phyloP scores from a whole-genome alignment of 2,797 vertebrate genomes.

The Cephalopachus bancanus region DNA sequence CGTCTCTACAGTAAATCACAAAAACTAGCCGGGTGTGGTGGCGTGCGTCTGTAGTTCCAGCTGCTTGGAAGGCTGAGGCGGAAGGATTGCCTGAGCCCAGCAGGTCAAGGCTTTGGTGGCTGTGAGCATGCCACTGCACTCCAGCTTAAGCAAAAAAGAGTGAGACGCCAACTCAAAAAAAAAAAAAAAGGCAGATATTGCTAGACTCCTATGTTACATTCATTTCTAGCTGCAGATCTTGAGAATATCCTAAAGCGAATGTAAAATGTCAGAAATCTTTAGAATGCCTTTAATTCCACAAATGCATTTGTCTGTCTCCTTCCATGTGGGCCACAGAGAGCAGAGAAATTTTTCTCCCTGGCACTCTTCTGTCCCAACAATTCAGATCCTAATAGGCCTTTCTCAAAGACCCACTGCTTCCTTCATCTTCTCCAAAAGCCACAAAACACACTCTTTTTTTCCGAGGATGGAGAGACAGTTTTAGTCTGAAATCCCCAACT shows the following conservation, averaged over 20 bases:
- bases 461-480: background rate
- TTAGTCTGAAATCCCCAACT: conserved; percentile 65
- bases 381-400: conserved; percentile 12
- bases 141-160: no score
- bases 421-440: conserved; percentile 55
- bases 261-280: conserved; percentile 69
- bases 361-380: conserved; percentile 9
- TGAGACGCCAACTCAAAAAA: no score
- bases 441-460: conserved; percentile 58
- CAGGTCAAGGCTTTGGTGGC: no score
- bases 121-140: no score
- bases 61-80: no score
- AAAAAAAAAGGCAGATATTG: conserved; percentile 43
- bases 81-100: no score
- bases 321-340: conserved; percentile 19
- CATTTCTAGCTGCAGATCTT: conserved; percentile 70
- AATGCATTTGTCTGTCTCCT: conserved; percentile 51
- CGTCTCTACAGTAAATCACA: no score
- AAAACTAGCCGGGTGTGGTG: no score
- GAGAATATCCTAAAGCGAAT: conserved; percentile 17
- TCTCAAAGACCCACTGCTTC: conserved; percentile 21
- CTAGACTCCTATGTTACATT: conserved; percentile 65
- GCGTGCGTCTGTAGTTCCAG: no score
- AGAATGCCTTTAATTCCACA: conserved; percentile 39
- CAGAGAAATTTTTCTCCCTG: background rate